Base-by-base conservation (phyloP, 2,113 vertebrate genomes). In the Nothocercus julius region DNA sequence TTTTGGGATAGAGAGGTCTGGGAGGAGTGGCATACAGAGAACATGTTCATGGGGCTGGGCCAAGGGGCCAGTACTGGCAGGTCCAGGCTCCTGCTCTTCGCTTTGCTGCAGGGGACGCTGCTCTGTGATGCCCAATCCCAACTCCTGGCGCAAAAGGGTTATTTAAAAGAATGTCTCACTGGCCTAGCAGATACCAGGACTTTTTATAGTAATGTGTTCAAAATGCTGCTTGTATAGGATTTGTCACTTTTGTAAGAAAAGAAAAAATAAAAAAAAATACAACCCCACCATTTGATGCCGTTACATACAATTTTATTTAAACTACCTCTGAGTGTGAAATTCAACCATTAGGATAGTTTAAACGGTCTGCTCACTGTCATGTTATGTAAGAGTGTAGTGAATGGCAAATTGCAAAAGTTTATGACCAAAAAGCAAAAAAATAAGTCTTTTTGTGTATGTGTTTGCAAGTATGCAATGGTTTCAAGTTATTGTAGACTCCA, bases 321-420 rank as follows among this genome's bases (percentile, higher is more conserved):
- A 96, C 98, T 98, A 98, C 98, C 98, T 98, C 98, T 98, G 90
- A 96, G 85, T 61, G 51, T 97, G 93, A 95, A 96, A 96, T 96
- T 97, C 81, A 97, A 88, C 63, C 28, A 40, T 78, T 90, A 95
- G 92, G 24, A 90, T 91, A 95, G 76, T 93, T 95, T 88, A 70
- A 47, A 93, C 94, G 81, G 72, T 96, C 96, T 97, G 81, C 74
- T 97, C 91, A 94, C 45, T 64, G 69, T 96, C 64, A 82, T 73
- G 30, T 96, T 96, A 67, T 58, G 70, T 89, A 82, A 69, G 91
- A 92, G 16, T 96, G 54, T 51, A 97, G 40, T 94, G 85, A 96
- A 95, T 97, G 96, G 97, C 97, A 98, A 98, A 97, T 93, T 94
- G 47, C 89, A 91, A 80, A 91, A 93, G 86, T 97, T 92, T 94